Base-by-base conservation (phyloP, 2,888 invertebrate genomes). In the Anoplius nigerrimus region DNA sequence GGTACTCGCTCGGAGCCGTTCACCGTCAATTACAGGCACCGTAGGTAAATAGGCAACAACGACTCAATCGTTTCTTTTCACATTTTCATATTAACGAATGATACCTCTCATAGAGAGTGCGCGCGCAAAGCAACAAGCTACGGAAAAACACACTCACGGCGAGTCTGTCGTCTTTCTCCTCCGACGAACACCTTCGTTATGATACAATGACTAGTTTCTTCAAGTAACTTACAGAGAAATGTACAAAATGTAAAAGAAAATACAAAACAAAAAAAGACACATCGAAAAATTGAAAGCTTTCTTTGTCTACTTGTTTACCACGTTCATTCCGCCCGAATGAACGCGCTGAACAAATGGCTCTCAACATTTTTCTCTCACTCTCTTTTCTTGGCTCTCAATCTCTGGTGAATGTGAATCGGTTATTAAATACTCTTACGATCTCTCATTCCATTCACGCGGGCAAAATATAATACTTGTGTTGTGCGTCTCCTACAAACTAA, bases 201-300 rank as follows among this genome's bases (percentile, higher is more conserved):
- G 68, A 67, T 79, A 76, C 79, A 86, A 81, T 87, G 87, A 82
- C 82, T 83, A 83, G 82, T 77, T 79, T 75, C 60, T 76, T 77
- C 72, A 64, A 76, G 78, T 80, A 77, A 79, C 80, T 82, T 82
- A 80, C 69, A 78, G 21, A 43, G 70, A 74, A 76, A 74, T 77
- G 76, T 75, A 76, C 69, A 73, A 59, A 62, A 71, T 67, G 77
- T 64, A 70, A 34, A 72, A 46, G 70, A 69, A 73, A 70, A 57
- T 68, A 71, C 68, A 78, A 68, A 68, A 54, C 66, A 64, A 63
- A 66, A n/a, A 68, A 61, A 45, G 45, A 63, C 63, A 57, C 68
- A 69, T 60, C 55, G 54, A 78, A 66, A 70, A 69, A 67, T 64
- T 61, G 42, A 62, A 59, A 62, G 48, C 62, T 69, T 66, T 65